phyloP scores from a whole-genome alignment of 2,797 vertebrate species.

The Remorina albescens region DNA sequence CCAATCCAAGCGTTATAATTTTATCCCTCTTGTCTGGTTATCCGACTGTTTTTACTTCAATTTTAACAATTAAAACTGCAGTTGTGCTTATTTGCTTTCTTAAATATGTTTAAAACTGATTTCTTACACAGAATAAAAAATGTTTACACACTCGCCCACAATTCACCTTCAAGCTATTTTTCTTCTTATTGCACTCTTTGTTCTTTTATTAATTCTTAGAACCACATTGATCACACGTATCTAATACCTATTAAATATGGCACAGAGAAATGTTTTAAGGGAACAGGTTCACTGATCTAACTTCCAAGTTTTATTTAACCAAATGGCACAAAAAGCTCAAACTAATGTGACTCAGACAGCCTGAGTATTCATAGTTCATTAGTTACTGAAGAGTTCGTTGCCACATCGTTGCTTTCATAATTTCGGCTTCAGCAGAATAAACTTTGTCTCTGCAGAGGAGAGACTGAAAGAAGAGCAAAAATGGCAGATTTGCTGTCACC shows the following conservation, averaged over 20 bases:
- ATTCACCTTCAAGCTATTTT: neutral
- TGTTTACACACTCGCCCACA: neutral
- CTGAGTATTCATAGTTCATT: neutral
- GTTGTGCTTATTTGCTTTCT: neutral
- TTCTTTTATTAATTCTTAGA: neutral
- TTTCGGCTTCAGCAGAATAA: conserved; percentile 27
- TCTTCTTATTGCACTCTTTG: too few species aligned
- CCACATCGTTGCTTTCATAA: conserved; percentile 9
- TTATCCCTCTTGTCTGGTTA: neutral
- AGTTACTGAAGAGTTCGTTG: neutral
- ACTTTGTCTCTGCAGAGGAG: conserved; percentile 2
- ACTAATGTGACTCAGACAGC: neutral
- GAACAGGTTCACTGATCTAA: neutral
- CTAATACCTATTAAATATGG: neutral
- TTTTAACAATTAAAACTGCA: neutral
- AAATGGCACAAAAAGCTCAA: too few species aligned
- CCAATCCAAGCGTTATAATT: neutral
- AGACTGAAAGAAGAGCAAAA: conserved; percentile 37
- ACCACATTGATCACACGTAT: neutral
- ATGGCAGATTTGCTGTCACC: conserved; percentile 47
- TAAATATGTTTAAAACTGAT: neutral
- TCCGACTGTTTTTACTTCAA: neutral
- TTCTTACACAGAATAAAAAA: neutral
- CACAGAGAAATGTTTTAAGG: neutral
- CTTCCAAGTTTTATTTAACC: neutral